Evolutionary conservation across 30 jellyfish, hydroid and myxozoan genomes (phyloP), one percentile per base, ranked within the genome.

Genomic region (Pseudorhiza aurosa): DNA sequence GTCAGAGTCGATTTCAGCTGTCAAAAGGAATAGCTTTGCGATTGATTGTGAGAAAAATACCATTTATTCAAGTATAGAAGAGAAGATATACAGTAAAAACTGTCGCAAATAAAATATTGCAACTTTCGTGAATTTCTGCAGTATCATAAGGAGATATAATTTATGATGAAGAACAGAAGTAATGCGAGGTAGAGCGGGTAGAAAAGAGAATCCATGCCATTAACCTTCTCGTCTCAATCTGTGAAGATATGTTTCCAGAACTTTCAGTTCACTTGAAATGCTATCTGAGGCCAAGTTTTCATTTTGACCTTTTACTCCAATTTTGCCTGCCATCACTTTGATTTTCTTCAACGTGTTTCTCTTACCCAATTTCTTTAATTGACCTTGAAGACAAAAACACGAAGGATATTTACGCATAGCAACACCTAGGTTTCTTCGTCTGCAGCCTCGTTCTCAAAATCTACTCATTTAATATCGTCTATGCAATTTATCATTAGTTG

Each of bases 191-290:
- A n/a, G n/a, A n/a, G n/a, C n/a, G n/a, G n/a, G n/a, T n/a, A n/a
- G n/a, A n/a, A n/a, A n/a, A n/a, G 27, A 68, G 42, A 32, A 39
- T 68, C 2, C 29, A 24, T 15, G 69, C 3, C 29, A 15, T 87
- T 29, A 25, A 83, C 95, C 65, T n/a, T 68, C 71, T 24, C 35
- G 39, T 33, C 33, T 59, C 59, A 83, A 27, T 44, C 45, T 56
- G 4, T 46, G 77, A 2, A 68, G 58, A 46, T 68, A 83, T 10
- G 95, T 47, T 25, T 83, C 95, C 7, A 83, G 68, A 3, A 50
- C 46, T 29, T 83, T 83, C 59, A 83, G 55, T 45, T 83, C 95
- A 12, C 31, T 30, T 2, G 87, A 76, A 27, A 70, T 58, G 25
- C 43, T 47, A 10, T 83, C 95, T 32, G 87, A 58, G 11, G 43